A percentile compares a stretch with the other conserved stretches of the same genome.
Conservation (phyloP, 2,113 vertebrate genomes). For the Mastomys coucha region DNA sequence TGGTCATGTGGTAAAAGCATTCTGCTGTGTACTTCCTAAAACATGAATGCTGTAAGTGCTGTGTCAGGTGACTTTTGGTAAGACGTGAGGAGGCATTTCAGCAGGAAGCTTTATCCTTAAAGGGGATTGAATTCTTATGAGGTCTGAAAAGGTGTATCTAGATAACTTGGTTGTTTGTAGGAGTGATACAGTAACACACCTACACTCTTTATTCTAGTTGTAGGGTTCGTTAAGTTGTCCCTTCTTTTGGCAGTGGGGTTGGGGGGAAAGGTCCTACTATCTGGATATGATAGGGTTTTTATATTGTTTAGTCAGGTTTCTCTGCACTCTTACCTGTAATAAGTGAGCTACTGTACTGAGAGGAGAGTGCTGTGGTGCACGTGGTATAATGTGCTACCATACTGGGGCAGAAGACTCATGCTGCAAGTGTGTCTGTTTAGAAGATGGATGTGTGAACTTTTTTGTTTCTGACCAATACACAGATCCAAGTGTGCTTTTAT, state of each 20-base stretch:
- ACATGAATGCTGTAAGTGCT: not conserved
- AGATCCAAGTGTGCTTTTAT: constrained; percentile 11
- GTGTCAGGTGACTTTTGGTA: not conserved
- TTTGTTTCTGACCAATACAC: not conserved
- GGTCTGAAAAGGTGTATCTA: not conserved
- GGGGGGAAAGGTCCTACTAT: not conserved
- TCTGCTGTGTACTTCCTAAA: not conserved
- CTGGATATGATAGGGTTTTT: not conserved
- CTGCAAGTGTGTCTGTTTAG: not conserved
- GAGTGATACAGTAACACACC: not conserved
- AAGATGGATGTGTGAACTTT: not conserved
- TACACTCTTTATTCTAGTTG: not conserved
- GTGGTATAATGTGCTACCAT: rapidly evolving
- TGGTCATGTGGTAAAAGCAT: not conserved
- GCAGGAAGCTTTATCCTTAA: not conserved
- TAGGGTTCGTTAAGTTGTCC: not conserved
- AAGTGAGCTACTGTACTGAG: not conserved
- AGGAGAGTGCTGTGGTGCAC: not conserved
- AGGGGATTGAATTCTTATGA: not conserved
- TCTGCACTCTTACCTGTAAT: not conserved
- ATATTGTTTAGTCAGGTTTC: not conserved
- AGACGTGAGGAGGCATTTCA: not conserved
- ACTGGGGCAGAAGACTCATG: rapidly evolving
- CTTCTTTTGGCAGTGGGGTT: not conserved
- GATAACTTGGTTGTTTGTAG: constrained; percentile 34